These are phyloP conservation scores for Heteropelma amictum DNA, from an alignment of 2,888 invertebrate species.

Conservation along the genomic window DNA sequence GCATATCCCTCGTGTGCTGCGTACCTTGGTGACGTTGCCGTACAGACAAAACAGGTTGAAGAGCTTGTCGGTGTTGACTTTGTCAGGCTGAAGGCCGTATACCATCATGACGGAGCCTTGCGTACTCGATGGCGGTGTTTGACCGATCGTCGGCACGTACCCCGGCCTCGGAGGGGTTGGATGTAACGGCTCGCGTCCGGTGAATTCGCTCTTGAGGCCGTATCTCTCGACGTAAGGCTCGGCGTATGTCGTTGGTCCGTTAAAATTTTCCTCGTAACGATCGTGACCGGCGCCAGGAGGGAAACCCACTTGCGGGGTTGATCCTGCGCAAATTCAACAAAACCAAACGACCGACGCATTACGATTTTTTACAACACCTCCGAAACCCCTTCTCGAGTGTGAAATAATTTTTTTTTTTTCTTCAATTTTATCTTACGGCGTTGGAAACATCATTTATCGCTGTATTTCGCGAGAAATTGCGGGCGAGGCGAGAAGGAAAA, in stretches of 20 bases:
- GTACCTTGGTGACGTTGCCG: conserved; percentile 98
- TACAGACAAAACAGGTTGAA: conserved; percentile 99
- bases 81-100: conserved; percentile 95
- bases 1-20: too few relatives aligned
- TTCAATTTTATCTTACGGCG: too few relatives aligned
- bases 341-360: neutral
- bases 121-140: conserved; percentile 74
- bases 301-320: conserved; percentile 73
- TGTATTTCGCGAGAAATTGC: too few relatives aligned
- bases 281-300: conserved; percentile 74
- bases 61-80: conserved; percentile 96
- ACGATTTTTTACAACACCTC: neutral
- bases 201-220: conserved; percentile 74
- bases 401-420: too few relatives aligned
- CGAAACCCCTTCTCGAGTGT: too few relatives aligned
- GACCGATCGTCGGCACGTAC: conserved; percentile 75
- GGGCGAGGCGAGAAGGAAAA: neutral
- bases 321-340: too few relatives aligned
- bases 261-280: conserved; percentile 76
- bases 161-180: conserved; percentile 76
- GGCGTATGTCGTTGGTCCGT: conserved; percentile 75
- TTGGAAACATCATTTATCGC: too few relatives aligned
- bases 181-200: conserved; percentile 75
- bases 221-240: conserved; percentile 76
- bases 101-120: conserved; percentile 98